Base-by-base conservation (phyloP, 1,140 invertebrate species). In the Anastrepha obliqua region DNA sequence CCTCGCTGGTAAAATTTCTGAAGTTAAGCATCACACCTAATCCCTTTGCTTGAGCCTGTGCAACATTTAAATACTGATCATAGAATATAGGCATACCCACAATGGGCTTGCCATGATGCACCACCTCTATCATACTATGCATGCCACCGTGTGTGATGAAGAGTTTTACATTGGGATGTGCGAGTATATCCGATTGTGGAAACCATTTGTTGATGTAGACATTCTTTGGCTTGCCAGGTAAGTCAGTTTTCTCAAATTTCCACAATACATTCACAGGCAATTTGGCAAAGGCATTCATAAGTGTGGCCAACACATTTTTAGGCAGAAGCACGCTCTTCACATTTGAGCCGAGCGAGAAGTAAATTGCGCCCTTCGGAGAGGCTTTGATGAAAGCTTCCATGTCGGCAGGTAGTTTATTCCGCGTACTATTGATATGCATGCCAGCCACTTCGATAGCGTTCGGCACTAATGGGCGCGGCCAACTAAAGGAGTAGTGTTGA, bases 111-210 rank as follows among this genome's bases (percentile, higher is more conserved):
- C 94, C 95, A 89, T 96, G 95, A 92, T 95, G 95, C 2, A 96
- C 90, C 4, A 96, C 95, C 92, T 97, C 96, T 89, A 95, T 94
- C 8, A 95, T 93, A 81, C 96, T 96, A 47, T 96, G 93, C 59
- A 95, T 90, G 29, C 96, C 96, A 55, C 95, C 96, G 89, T 97
- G 96, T 2, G 96, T 96, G 29, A 97, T 95, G 89, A 97, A 96
- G 0, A 94, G 93, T 89, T 95, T 95, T 1, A 96, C 93, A 89
- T 96, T 97, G 1, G 94, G 94, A 93, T 97, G 96, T 42, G 95
- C 96, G 88, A 97, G 91, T 89, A 97, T 94, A 89, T 96, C 96
- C 86, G 95, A 95, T 90, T 97, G 96, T 0, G 96, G 96, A 13
- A 97, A 91, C 96, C 96, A 97, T 87, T 95, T 95, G 60, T 93